Evolutionary conservation across 2,113 vertebrate species (phyloP).

Genomic region (Corydoras sp.): DNA sequence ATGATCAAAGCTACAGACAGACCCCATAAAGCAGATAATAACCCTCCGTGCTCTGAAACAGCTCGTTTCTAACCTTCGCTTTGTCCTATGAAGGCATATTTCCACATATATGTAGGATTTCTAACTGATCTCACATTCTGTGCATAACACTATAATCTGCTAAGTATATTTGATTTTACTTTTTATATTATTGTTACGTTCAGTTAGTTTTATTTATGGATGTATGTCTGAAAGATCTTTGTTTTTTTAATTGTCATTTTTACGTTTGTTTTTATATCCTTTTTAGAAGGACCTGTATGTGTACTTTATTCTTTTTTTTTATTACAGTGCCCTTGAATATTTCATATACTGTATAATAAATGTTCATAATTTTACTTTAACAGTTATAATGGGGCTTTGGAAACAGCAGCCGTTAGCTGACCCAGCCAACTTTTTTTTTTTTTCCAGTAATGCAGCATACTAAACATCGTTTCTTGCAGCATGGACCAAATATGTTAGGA

Average conservation of each 20-base stretch:
- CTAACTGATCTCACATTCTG: neutral
- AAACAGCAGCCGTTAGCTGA: neutral
- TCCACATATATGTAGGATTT: slow-evolving; percentile 13
- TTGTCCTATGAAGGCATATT: slow-evolving; percentile 12
- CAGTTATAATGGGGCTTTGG: neutral
- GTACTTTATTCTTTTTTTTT: slow-evolving; percentile 27
- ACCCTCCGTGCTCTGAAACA: neutral
- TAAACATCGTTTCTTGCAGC: neutral
- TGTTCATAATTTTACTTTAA: neutral
- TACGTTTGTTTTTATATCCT: slow-evolving; percentile 39
- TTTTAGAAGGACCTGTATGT: slow-evolving; percentile 35
- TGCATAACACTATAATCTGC: slow-evolving; percentile 31
- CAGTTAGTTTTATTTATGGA: slow-evolving; percentile 39
- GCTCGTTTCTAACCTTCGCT: slow-evolving; percentile 3
- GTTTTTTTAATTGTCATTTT: slow-evolving; percentile 33
- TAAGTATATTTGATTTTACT: slow-evolving; percentile 17
- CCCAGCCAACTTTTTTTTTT: neutral
- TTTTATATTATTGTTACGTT: slow-evolving; percentile 25
- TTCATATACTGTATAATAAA: neutral
- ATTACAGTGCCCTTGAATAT: slow-evolving; percentile 5
- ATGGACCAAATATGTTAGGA: slow-evolving; percentile 25
- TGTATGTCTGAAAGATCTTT: slow-evolving; percentile 21
- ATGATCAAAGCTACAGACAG: neutral
- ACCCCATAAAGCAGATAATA: neutral
- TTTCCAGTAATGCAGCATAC: neutral